Evolutionary conservation across 2,797 vertebrate genomes (phyloP), one percentile per base, ranked within the genome.

Genomic region (Loris lydekkerianus): DNA sequence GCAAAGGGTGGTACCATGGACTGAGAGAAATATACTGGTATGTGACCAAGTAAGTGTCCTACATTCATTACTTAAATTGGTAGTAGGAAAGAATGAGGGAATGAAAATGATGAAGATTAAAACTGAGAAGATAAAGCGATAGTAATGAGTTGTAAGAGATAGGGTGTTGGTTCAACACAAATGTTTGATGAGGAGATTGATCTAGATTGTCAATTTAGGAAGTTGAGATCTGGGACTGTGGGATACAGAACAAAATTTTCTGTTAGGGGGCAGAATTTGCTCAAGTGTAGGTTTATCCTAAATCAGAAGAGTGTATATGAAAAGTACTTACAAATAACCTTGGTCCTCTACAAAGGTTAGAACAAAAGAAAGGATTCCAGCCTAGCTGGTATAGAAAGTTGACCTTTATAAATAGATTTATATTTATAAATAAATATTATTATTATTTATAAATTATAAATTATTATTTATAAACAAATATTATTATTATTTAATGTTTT

Each of bases 61-160:
- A 40, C 7, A 58, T 43, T 17, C 31, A n/a, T 58, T 80, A 43
- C 53, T 88, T 81, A 95, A 94, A 95, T 73, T 80, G 40, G 27
- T 40, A 77, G 18, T 60, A 37, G 46, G 34, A 34, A 84, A 65
- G 10, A 81, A 92, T 23, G 34, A 84, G 25, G 25, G 27, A 80
- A 75, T 53, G 6, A 86, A 85, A 75, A n/a, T n/a, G 18, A 25
- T 43, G 43, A 93, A 4, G 25, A 43, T 78, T 56, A 63, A 95
- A 89, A 81, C 10, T 31, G 49, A 84, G 40, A 93, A 14, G n/a
- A 23, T 37, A 61, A 93, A 18, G 3, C 86, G 46, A 93, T 25
- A 43, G 17, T 27, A 84, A 77, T 56, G 53, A 95, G 29, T 56
- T 43, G 21, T 67, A 31, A 78, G 67, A 83, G 65, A 93, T 67